A percentile compares a stretch with the other conserved stretches of the same genome.
These are phyloP conservation scores for Nudaria mundana DNA, from an alignment of 2,888 invertebrate species.

Conservation along the genomic window DNA sequence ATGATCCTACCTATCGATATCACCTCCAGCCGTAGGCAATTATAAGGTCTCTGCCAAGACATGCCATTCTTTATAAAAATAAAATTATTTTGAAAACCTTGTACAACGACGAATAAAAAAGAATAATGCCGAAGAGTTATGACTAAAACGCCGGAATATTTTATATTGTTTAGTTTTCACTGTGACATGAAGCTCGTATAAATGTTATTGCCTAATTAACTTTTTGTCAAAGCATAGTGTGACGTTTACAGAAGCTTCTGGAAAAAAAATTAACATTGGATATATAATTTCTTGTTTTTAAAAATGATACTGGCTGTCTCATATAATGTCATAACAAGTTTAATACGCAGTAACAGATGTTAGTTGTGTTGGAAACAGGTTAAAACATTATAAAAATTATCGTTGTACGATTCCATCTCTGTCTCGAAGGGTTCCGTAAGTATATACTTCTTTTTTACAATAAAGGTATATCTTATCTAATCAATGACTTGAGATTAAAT, in stretches of 20 bases:
- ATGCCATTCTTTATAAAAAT: too few species aligned
- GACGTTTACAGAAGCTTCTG: conserved; percentile 40
- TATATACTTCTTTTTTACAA: too few species aligned
- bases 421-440: too few species aligned
- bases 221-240: conserved; percentile 76
- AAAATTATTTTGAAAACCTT: too few species aligned
- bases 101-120: too few species aligned
- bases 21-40: too few species aligned
- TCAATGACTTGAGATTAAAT: too few species aligned
- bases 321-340: conserved; percentile 68
- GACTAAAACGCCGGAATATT: conserved; percentile 41
- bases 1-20: too few species aligned
- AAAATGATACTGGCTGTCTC: conserved; percentile 68
- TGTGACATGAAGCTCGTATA: conserved; percentile 70
- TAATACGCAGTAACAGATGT: conserved; percentile 43
- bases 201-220: conserved; percentile 63
- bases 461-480: too few species aligned
- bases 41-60: too few species aligned
- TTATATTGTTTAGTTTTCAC: conserved; percentile 62
- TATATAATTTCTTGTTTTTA: conserved; percentile 48
- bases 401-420: too few species aligned
- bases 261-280: conserved; percentile 42
- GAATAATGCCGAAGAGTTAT: conserved; percentile 41
- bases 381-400: conserved; percentile 65
- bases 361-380: conserved; percentile 53